phyloP scores from a whole-genome alignment of 2,113 vertebrate species.

The Mus spicilegus region DNA sequence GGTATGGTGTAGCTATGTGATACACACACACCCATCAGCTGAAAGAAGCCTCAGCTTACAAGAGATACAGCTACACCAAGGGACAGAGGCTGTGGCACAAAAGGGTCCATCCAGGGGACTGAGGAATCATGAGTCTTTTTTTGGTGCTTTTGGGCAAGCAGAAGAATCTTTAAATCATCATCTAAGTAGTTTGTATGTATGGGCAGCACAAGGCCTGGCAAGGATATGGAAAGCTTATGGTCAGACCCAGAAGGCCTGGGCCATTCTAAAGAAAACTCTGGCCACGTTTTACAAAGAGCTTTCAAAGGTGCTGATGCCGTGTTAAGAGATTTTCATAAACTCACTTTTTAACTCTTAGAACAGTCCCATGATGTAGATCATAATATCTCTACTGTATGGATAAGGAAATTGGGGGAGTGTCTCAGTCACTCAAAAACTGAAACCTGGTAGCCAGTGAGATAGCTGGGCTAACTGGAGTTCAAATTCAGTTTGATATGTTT shows the following conservation, averaged over 20 bases:
- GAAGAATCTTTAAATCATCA: background rate
- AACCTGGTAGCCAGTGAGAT: background rate
- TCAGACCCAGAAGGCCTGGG: background rate
- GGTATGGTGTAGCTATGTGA: no score
- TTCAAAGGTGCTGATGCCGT: background rate
- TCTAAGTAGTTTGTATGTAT: background rate
- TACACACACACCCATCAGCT: no score
- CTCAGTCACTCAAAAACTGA: background rate
- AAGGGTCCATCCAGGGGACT: background rate
- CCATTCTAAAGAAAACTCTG: background rate
- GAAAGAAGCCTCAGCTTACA: background rate
- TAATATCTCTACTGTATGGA: background rate
- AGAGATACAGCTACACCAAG: background rate
- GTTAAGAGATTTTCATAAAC: slow-evolving; percentile 13
- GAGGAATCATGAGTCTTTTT: background rate
- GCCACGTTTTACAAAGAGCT: slow-evolving; percentile 1
- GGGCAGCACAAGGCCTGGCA: background rate
- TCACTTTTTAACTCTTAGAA: slow-evolving; percentile 10
- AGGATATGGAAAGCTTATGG: background rate
- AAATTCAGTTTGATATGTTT: background rate
- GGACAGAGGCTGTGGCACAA: background rate
- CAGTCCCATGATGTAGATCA: background rate
- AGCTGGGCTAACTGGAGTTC: background rate
- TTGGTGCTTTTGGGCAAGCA: background rate
- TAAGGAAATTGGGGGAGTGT: background rate